Evolutionary conservation across 2,888 invertebrate species (phyloP).

Genomic region (Macaria liturata): DNA sequence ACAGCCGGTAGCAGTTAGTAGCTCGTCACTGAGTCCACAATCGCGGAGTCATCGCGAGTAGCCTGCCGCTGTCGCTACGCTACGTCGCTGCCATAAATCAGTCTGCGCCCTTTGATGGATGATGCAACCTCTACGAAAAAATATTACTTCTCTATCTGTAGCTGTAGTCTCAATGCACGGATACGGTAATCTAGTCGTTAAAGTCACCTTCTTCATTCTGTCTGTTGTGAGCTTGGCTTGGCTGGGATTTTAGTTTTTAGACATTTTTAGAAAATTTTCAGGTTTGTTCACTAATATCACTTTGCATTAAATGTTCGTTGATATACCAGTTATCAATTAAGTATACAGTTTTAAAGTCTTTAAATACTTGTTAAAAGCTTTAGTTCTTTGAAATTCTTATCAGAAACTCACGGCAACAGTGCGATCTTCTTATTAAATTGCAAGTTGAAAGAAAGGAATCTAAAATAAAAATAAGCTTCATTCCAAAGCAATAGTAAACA

Average conservation of each 20-base stretch:
- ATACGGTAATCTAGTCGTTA: constrained; percentile 13
- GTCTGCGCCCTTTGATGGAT: constrained; percentile 72
- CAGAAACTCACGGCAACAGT: constrained; percentile 20
- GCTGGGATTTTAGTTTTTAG: no score
- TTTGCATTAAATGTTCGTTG: no score
- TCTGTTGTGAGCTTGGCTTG: no score
- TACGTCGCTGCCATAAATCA: constrained; percentile 75
- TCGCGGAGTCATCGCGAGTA: constrained; percentile 74
- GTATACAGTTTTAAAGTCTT: no score
- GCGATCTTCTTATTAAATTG: constrained; percentile 50
- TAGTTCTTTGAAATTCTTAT: no score
- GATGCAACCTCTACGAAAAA: constrained; percentile 63
- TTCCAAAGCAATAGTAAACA: constrained; percentile 64
- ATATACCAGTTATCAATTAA: no score
- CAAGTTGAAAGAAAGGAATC: constrained; percentile 45
- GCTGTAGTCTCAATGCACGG: constrained; percentile 16
- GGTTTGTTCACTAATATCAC: no score
- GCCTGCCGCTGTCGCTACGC: constrained; percentile 66
- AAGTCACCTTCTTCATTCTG: not conserved
- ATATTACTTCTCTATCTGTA: constrained; percentile 43
- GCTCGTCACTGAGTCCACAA: constrained; percentile 44
- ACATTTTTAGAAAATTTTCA: no score
- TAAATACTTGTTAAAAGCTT: no score
- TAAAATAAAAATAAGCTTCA: constrained; percentile 57
- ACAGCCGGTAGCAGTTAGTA: constrained; percentile 41